Base-by-base conservation (phyloP, 2,888 invertebrate genomes). In the Parascotia fuliginaria region DNA sequence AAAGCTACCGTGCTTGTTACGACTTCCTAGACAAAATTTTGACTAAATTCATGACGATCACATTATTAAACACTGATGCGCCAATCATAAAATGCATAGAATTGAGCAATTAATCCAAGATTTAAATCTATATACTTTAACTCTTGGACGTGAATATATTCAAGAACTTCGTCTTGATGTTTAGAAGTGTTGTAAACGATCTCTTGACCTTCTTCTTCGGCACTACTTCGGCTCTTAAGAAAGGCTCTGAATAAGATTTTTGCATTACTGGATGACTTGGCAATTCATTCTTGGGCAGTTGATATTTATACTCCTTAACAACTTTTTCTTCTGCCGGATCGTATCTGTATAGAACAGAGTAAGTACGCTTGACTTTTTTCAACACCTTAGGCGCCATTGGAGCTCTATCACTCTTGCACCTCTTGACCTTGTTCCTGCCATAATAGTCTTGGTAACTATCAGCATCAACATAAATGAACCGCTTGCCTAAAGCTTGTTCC, bases 181-280 rank as follows among this genome's bases (percentile, higher is more conserved):
- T 91, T 29, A 92, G 66, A 3, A 92, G 72, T 0, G 91, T 89
- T 1, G 92, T 92, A 62, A 92, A 87, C 1, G 92, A 92, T 41
- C 92, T 81, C 78, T 91, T 91, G 3, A 82, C 91, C 65, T 91
- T 91, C 76, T 90, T 92, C 81, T 90, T 91, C 0, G 86, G 81
- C n/a, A 70, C 63, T 9, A 70, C 75, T 40, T 89, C 89, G 0
- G 80, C 77, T 37, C 85, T 79, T 48, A 92, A 58, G 66, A 88
- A 90, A 0, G 92, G 92, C 51, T 92, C 92, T 0, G 92, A 92
- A 43, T 77, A 70, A 0, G 87, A 89, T 38, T 82, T 90, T 59
- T 87, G 84, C 60, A 90, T 59, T 2, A 77, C 72, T 0, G 75
- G 61, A 13, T 67, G 69, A 2, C 64, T 60, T 1, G 69, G 48